Evolutionary conservation across 2,888 invertebrate species (phyloP).

Genomic region (Drosophila tripunctata): DNA sequence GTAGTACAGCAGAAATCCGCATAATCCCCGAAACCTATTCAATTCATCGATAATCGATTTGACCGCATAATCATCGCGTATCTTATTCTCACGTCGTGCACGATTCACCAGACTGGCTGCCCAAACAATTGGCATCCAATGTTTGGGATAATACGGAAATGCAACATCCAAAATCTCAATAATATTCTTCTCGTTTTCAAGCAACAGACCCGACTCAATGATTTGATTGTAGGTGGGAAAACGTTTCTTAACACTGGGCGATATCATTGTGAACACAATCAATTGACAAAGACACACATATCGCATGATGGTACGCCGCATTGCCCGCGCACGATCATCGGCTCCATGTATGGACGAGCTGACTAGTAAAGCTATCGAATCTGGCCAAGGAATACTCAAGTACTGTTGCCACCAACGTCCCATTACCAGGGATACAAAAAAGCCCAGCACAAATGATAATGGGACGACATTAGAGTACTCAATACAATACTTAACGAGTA

Average conservation of each 20-base stretch:
- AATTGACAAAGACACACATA: constrained; percentile 93
- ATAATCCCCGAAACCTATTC: constrained; percentile 91
- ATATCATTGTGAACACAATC: constrained; percentile 93
- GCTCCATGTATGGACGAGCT: constrained; percentile 92
- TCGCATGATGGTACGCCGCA: constrained; percentile 92
- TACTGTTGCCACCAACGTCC: constrained; percentile 96
- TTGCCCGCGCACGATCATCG: constrained; percentile 92
- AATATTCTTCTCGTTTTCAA: constrained; percentile 91
- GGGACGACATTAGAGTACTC: constrained; percentile 93
- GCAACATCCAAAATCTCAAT: constrained; percentile 90
- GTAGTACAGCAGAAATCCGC: constrained; percentile 89
- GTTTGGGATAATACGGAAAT: constrained; percentile 93
- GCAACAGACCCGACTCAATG: constrained; percentile 91
- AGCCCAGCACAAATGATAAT: constrained; percentile 95
- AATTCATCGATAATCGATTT: constrained; percentile 94
- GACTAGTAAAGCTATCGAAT: constrained; percentile 92
- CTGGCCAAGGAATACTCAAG: constrained; percentile 92
- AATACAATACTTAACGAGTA: constrained; percentile 91
- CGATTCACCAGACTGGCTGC: constrained; percentile 94
- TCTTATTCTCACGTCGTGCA: constrained; percentile 93
- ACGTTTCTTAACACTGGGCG: constrained; percentile 93
- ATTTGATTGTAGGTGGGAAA: constrained; percentile 93
- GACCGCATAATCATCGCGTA: constrained; percentile 95
- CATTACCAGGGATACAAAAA: constrained; percentile 96
- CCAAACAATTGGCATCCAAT: constrained; percentile 96